Evolutionary conservation across 1,140 invertebrate species (phyloP), one percentile per base, ranked within the genome.

Genomic region (Lysiphlebus fabarum): DNA sequence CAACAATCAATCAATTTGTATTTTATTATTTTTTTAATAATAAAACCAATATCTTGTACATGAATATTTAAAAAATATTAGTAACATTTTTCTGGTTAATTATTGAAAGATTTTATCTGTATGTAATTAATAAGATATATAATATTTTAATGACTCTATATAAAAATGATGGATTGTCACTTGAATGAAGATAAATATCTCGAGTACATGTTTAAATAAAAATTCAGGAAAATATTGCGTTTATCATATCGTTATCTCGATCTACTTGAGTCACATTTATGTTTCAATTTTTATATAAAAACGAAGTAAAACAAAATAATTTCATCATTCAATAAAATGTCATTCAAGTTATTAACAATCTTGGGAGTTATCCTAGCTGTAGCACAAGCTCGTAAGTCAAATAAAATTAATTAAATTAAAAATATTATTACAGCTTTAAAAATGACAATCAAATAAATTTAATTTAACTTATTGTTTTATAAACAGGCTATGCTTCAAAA

Each of bases 101-200:
- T n/a, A n/a, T n/a, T n/a, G n/a, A 26, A 26, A 26, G 17, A 26
- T 26, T 26, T 1, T 4, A 26, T 26, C 4, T 26, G 4, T 26
- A 4, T 26, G 17, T 4, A 26, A 26, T 26, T 26, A 26, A 4
- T 4, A 1, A 26, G 17, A 26, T 26, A 26, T 5, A 36, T 26
- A 36, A 7, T 36, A 6, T 8, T 49, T 36, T 7, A 49, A 7
- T 34, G 48, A 40, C 38, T 38, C n/a, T 38, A 34, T n/a, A 14
- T 37, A 6, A 51, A 51, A 51, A 36, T n/a, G 36, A 11, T 51
- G 38, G 5, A 12, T 37, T 51, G 49, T 51, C 34, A 38, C 11
- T 40, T 40, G 2, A 40, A 14, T 7, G 9, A n/a, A n/a, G 7
- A 51, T 51, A 37, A 51, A 37, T 36, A 36, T 12, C 38, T 6